Conservation (phyloP, 2,888 invertebrate species). For the Xylocampa areola region DNA sequence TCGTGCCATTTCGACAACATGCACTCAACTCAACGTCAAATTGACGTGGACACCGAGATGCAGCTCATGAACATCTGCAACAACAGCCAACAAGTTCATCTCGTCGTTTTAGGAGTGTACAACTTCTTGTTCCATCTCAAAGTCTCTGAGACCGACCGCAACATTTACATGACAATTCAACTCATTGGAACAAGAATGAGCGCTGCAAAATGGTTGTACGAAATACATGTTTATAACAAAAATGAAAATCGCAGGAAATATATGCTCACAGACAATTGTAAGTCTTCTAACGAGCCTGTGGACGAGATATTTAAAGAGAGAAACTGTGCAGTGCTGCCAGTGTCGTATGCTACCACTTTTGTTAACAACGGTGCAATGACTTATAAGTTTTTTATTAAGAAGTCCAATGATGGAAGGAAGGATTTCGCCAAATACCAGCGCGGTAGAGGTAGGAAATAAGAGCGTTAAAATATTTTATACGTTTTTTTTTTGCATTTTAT, state of each 20-base stretch:
- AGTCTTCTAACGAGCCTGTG: slow-evolving; percentile 57
- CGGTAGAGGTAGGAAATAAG: slow-evolving; percentile 28
- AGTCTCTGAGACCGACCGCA: slow-evolving; percentile 57
- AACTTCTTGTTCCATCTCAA: slow-evolving; percentile 74
- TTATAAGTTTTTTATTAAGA: slow-evolving; percentile 52
- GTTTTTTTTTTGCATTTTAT: neutral
- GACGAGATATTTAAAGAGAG: slow-evolving; percentile 61
- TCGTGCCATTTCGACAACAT: slow-evolving; percentile 67
- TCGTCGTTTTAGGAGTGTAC: slow-evolving; percentile 65
- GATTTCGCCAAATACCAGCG: slow-evolving; percentile 5
- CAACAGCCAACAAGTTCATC: slow-evolving; percentile 62
- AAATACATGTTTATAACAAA: slow-evolving; percentile 80
- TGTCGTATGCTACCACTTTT: slow-evolving; percentile 51
- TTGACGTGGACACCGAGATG: slow-evolving; percentile 72
- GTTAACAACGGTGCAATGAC: slow-evolving; percentile 30
- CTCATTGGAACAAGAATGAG: slow-evolving; percentile 72
- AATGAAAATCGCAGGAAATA: slow-evolving; percentile 72
- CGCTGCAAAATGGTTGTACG: slow-evolving; percentile 78
- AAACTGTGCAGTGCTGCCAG: slow-evolving; percentile 68
- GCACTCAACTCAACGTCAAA: slow-evolving; percentile 67
- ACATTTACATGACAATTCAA: slow-evolving; percentile 73
- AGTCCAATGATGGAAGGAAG: slow-evolving; percentile 19
- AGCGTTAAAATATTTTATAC: neutral
- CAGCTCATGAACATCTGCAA: slow-evolving; percentile 56
- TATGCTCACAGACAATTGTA: slow-evolving; percentile 66